phyloP scores from a whole-genome alignment of 2,113 vertebrate genomes.

The Tupaia chinensis region DNA sequence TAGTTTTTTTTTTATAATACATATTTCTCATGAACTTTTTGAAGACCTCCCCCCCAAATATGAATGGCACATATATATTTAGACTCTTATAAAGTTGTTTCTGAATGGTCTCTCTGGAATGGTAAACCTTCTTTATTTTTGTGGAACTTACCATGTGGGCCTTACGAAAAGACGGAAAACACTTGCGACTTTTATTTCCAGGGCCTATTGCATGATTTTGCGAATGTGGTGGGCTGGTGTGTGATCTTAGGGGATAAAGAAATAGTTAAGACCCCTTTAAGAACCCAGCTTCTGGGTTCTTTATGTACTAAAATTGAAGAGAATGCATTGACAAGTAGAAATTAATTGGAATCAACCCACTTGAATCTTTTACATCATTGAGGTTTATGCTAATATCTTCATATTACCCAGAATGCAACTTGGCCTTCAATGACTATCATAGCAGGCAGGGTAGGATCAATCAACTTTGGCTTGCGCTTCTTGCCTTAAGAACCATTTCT shows the following conservation, averaged over 20 bases:
- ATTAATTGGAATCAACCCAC: not conserved
- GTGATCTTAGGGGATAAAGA: not conserved
- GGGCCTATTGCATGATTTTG: not conserved
- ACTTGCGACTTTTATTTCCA: not conserved
- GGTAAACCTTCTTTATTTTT: not conserved
- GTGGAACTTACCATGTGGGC: not conserved
- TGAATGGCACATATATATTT: not conserved
- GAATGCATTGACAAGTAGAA: not conserved
- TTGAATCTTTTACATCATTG: not conserved
- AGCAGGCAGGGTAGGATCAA: not conserved
- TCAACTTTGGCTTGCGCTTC: not conserved
- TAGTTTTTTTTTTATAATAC: no score
- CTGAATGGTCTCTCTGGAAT: not conserved
- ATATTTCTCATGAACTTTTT: no score
- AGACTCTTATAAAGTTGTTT: not conserved
- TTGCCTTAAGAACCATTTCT: not conserved
- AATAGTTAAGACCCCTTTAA: not conserved
- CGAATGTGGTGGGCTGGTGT: not conserved
- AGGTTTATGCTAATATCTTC: not conserved
- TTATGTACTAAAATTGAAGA: not conserved
- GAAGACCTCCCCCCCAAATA: no score
- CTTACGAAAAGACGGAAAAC: not conserved
- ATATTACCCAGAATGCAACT: not conserved
- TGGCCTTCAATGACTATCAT: not conserved
- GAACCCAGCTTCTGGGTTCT: not conserved